Conservation (phyloP, 2,113 vertebrate species). For the Azemiops feae region DNA sequence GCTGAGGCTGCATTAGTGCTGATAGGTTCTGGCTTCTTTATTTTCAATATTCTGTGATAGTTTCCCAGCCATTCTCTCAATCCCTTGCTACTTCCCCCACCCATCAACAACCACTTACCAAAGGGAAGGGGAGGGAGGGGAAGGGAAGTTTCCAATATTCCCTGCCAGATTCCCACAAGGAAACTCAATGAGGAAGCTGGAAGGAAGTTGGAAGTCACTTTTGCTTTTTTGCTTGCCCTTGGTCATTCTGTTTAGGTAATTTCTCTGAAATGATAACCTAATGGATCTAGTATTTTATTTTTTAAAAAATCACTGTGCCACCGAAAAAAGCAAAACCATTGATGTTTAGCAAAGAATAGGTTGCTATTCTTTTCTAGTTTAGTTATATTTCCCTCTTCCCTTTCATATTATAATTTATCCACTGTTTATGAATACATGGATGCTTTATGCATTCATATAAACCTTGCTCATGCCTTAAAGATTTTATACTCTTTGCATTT, state of each 20-base stretch:
- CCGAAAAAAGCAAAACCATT: neutral
- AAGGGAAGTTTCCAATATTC: neutral
- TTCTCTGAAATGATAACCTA: neutral
- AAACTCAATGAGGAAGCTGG: neutral
- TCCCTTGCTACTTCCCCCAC: neutral
- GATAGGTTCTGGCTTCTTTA: neutral
- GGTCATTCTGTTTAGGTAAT: neutral
- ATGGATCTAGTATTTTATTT: neutral
- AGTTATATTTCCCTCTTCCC: neutral
- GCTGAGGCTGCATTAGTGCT: neutral
- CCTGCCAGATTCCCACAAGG: neutral
- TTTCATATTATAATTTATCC: neutral
- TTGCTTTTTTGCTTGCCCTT: neutral
- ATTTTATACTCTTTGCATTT: too few species aligned
- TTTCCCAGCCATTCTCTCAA: neutral
- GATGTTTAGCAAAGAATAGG: neutral
- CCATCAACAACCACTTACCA: neutral
- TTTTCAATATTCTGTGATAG: neutral
- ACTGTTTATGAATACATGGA: neutral
- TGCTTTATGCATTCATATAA: neutral
- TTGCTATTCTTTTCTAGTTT: neutral
- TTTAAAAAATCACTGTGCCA: neutral
- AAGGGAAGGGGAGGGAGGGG: neutral
- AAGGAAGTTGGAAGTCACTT: neutral
- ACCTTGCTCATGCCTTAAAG: too few species aligned